Evolutionary conservation across 2,888 invertebrate genomes (phyloP).

Genomic region (Polydrusus cervinus): DNA sequence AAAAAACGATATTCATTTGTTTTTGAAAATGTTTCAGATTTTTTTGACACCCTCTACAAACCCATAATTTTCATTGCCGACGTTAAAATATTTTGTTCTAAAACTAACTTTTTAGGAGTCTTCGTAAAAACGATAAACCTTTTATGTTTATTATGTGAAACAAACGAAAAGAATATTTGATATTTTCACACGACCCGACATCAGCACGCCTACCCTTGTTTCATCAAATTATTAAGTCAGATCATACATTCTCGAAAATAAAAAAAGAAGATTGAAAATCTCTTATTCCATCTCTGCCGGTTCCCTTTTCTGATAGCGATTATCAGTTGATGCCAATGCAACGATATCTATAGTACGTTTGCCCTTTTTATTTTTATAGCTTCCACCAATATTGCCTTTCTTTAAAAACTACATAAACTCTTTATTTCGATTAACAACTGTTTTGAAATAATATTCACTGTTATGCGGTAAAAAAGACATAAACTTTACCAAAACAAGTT

Average conservation of each 20-base stretch:
- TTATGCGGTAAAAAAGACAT: too few relatives aligned
- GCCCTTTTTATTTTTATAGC: slow-evolving; percentile 66
- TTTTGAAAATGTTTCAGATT: too few relatives aligned
- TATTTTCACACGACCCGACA: slow-evolving; percentile 18
- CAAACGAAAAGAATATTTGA: slow-evolving; percentile 15
- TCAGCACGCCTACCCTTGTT: slow-evolving; percentile 23
- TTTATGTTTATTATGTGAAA: slow-evolving; percentile 23
- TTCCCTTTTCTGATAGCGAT: slow-evolving; percentile 53
- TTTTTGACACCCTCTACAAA: too few relatives aligned
- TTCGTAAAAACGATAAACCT: not conserved
- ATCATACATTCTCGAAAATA: slow-evolving; percentile 41
- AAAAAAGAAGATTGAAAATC: slow-evolving; percentile 47
- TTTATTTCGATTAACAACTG: slow-evolving; percentile 57
- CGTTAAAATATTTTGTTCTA: not conserved
- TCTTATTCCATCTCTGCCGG: slow-evolving; percentile 48
- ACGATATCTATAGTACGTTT: slow-evolving; percentile 54
- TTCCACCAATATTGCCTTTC: slow-evolving; percentile 61
- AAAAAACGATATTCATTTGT: too few relatives aligned
- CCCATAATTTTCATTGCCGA: too few relatives aligned
- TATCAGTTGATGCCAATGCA: slow-evolving; percentile 59
- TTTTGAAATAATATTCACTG: not conserved
- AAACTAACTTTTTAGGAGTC: not conserved
- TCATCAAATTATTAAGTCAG: slow-evolving; percentile 49
- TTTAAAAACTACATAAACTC: slow-evolving; percentile 53
- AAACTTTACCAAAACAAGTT: too few relatives aligned